phyloP scores from a whole-genome alignment of 2,113 vertebrate genomes.

The Pontoporia blainvillei region DNA sequence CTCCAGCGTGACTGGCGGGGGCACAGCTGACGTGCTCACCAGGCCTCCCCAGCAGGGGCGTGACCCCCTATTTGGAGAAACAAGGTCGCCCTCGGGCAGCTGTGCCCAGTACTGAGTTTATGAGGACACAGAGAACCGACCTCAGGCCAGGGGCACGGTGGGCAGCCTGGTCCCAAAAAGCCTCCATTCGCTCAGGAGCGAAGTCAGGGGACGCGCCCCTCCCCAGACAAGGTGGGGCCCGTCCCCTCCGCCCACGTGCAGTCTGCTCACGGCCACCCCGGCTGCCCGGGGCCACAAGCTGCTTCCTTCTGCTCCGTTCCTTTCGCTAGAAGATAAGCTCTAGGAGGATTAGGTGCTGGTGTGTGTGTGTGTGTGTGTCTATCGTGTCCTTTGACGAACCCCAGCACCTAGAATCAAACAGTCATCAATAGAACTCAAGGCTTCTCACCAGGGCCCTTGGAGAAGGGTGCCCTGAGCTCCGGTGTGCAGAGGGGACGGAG shows the following conservation, averaged over 20 bases:
- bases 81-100: background rate
- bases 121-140: background rate
- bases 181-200: background rate
- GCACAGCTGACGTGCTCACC: background rate
- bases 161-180: background rate
- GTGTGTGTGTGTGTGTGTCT: too few species aligned
- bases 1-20: background rate
- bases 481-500: too few species aligned
- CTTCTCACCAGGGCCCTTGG: background rate
- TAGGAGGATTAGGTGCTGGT: background rate
- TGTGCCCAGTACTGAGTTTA: background rate
- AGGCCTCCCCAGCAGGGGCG: background rate
- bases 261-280: background rate
- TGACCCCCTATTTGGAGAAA: background rate
- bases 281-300: background rate
- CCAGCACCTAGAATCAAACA: background rate
- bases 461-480: background rate
- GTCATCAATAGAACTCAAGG: accelerated
- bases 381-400: background rate
- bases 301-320: too few species aligned
- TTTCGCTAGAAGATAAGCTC: background rate
- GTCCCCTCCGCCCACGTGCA: background rate
- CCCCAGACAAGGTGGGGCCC: background rate
- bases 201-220: background rate
- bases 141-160: accelerated